phyloP scores from a whole-genome alignment of 2,113 vertebrate species.

The Cygnus atratus region DNA sequence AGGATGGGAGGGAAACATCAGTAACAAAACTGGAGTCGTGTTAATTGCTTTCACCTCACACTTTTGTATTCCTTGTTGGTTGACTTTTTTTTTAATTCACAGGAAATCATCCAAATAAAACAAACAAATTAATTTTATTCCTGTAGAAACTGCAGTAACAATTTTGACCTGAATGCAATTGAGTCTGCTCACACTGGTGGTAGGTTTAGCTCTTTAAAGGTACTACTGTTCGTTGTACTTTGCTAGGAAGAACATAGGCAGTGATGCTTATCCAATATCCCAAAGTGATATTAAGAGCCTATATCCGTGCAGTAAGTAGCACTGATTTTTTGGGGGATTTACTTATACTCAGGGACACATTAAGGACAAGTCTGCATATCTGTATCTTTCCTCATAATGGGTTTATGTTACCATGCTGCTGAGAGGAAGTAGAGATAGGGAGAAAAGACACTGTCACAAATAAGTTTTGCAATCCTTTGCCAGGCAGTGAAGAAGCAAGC shows the following conservation, averaged over 20 bases:
- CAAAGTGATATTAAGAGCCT: background rate
- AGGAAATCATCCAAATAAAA: background rate
- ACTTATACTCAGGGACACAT: background rate
- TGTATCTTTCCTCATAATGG: background rate
- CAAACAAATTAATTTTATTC: background rate
- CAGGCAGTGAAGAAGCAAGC: background rate
- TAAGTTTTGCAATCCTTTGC: background rate
- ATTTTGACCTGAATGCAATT: background rate
- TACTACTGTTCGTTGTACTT: background rate
- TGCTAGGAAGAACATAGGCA: background rate
- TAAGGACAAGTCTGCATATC: background rate
- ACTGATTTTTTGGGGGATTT: background rate
- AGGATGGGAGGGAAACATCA: rapidly evolving
- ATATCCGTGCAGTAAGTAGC: background rate
- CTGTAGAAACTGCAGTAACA: background rate
- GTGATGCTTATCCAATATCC: background rate
- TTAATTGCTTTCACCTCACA: background rate
- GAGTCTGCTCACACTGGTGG: background rate
- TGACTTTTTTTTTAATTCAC: background rate
- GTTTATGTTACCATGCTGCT: background rate
- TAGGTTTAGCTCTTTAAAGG: background rate
- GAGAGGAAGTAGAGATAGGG: background rate
- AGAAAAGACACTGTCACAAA: background rate
- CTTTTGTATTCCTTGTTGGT: background rate
- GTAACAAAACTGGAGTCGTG: background rate